Evolutionary conservation across 1,140 invertebrate genomes (phyloP).

Genomic region (Drosophila subpulchrella): DNA sequence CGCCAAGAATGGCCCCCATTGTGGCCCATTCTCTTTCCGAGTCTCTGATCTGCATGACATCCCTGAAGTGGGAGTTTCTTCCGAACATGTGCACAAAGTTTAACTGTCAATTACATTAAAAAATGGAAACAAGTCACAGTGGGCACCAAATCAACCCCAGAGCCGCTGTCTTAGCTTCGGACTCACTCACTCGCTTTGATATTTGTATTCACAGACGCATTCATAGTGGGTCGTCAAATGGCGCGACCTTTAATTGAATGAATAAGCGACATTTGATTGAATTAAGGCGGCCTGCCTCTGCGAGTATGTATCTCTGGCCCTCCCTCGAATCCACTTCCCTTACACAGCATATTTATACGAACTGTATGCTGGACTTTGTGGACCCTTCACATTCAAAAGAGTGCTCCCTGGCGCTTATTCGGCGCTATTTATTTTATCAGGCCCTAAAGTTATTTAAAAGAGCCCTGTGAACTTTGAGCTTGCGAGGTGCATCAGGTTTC

Average conservation of each 20-base stretch:
- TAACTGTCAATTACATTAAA: constrained; percentile 72
- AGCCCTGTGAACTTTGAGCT: constrained; percentile 39
- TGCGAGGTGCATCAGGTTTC: background rate
- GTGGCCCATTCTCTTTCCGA: constrained; percentile 20
- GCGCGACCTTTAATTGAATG: constrained; percentile 84
- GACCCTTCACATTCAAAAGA: background rate
- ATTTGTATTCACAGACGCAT: constrained; percentile 39
- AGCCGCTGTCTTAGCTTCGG: background rate
- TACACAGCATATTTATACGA: constrained; percentile 2
- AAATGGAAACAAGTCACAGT: constrained; percentile 38
- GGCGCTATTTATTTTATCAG: constrained; percentile 12
- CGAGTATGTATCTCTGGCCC: constrained; percentile 4
- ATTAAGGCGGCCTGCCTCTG: constrained; percentile 59
- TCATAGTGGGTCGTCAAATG: constrained; percentile 72
- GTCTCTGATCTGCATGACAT: constrained; percentile 24
- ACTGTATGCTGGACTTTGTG: background rate
- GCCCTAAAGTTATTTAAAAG: constrained; percentile 38
- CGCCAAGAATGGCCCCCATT: constrained; percentile 70
- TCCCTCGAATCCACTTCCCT: background rate
- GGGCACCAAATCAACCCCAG: background rate
- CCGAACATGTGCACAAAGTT: constrained; percentile 55
- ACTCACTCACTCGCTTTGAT: constrained; percentile 15
- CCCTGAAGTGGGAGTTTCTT: constrained; percentile 9
- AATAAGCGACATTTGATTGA: constrained; percentile 84
- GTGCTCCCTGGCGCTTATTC: constrained; percentile 35